Evolutionary conservation across 2,797 vertebrate genomes (phyloP).

Genomic region (Molossus molossus): DNA sequence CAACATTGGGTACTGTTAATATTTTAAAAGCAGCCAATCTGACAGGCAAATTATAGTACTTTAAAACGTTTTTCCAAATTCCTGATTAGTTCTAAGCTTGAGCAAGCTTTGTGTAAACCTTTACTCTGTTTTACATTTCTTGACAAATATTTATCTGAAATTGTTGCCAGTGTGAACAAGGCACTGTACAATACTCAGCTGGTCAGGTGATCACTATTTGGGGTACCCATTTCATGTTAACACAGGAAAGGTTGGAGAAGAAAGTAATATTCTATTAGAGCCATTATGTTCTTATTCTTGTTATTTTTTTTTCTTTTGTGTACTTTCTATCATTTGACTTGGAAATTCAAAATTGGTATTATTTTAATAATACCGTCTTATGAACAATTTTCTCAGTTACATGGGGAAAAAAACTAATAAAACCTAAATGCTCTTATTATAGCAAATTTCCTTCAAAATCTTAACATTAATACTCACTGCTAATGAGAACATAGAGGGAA

Average conservation of each 20-base stretch:
- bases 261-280: not conserved
- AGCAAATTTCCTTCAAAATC: not conserved
- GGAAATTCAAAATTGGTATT: not conserved
- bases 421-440: not conserved
- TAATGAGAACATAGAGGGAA: not conserved
- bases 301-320: not conserved
- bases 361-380: not conserved
- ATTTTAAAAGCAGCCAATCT: not conserved
- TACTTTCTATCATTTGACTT: not conserved
- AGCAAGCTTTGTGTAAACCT: not conserved
- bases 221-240: not conserved
- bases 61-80: constrained; percentile 16
- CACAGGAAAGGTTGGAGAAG: not conserved
- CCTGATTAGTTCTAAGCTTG: not conserved
- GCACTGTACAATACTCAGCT: not conserved
- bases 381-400: not conserved
- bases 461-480: not conserved
- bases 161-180: not conserved
- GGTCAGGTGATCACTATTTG: not conserved
- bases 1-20: not conserved
- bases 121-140: not conserved
- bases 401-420: not conserved
- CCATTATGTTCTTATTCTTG: not conserved
- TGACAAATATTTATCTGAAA: not conserved
- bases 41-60: not conserved